Conservation (phyloP, 2,113 vertebrate species). For the Daboia siamensis region DNA sequence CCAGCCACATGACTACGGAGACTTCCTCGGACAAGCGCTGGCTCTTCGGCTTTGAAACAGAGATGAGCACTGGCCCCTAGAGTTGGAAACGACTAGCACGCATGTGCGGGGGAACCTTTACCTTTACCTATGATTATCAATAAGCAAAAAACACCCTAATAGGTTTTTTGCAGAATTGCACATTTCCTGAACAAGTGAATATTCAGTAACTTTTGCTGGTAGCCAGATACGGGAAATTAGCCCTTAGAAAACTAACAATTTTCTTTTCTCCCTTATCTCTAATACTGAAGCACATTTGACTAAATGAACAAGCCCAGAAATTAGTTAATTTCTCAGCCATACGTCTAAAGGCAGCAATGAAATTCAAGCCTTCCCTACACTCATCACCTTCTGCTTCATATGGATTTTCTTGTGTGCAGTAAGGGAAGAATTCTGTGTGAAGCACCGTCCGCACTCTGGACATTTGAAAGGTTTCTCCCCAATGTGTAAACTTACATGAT, state of each 20-base stretch:
- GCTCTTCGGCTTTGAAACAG: too few species aligned
- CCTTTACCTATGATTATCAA: background rate
- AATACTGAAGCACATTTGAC: background rate
- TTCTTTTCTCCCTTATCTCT: background rate
- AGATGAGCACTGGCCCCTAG: too few species aligned
- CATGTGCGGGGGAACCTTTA: too few species aligned
- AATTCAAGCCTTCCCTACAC: background rate
- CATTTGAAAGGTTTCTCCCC: background rate
- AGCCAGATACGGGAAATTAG: background rate
- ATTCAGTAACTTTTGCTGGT: background rate
- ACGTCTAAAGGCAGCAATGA: background rate
- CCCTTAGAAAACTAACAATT: background rate
- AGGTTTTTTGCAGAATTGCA: background rate
- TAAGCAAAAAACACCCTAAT: background rate
- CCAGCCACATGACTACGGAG: too few species aligned
- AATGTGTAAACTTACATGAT: background rate
- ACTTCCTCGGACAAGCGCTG: too few species aligned
- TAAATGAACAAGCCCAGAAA: background rate
- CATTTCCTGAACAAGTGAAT: background rate
- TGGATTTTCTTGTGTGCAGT: background rate
- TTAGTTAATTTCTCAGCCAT: background rate
- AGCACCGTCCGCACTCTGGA: background rate
- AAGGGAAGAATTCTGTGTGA: background rate
- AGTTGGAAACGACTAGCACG: too few species aligned
- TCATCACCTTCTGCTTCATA: background rate